phyloP scores from a whole-genome alignment of 1,140 invertebrate species.

The Ips typographus region DNA sequence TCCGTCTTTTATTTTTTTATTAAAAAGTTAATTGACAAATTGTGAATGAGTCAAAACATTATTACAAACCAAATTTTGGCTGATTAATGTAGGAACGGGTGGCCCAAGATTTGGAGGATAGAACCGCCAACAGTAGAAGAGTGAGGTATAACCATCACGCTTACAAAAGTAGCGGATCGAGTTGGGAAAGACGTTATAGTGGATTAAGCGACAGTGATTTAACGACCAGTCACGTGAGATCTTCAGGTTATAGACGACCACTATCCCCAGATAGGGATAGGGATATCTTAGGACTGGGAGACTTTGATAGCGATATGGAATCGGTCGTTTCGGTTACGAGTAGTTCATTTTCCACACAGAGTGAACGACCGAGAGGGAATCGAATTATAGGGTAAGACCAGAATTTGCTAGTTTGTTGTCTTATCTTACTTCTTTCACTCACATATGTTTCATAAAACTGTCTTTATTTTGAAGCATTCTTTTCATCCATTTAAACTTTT shows the following conservation, averaged over 20 bases:
- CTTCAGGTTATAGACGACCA: slow-evolving; percentile 53
- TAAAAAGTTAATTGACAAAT: background rate
- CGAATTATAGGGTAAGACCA: slow-evolving; percentile 49
- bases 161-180: slow-evolving; percentile 68
- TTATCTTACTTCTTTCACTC: slow-evolving; percentile 6
- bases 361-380: slow-evolving; percentile 78
- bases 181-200: slow-evolving; percentile 77
- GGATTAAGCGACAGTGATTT: slow-evolving; percentile 82
- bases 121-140: slow-evolving; percentile 50
- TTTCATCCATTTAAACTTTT: too few species aligned
- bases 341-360: slow-evolving; percentile 90
- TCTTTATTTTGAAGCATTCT: background rate
- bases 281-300: slow-evolving; percentile 69
- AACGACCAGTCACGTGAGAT: slow-evolving; percentile 57
- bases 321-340: slow-evolving; percentile 83
- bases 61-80: too few species aligned
- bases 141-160: slow-evolving; percentile 56
- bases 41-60: too few species aligned
- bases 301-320: slow-evolving; percentile 86
- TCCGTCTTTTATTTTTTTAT: slow-evolving; percentile 9
- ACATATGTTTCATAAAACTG: background rate
- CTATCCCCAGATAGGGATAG: slow-evolving; percentile 54
- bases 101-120: slow-evolving; percentile 74
- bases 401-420: background rate
- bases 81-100: slow-evolving; percentile 57